A percentile compares a stretch with the other conserved stretches of the same genome.
Conservation (phyloP, 2,888 invertebrate genomes). For the Brenthis daphne region DNA sequence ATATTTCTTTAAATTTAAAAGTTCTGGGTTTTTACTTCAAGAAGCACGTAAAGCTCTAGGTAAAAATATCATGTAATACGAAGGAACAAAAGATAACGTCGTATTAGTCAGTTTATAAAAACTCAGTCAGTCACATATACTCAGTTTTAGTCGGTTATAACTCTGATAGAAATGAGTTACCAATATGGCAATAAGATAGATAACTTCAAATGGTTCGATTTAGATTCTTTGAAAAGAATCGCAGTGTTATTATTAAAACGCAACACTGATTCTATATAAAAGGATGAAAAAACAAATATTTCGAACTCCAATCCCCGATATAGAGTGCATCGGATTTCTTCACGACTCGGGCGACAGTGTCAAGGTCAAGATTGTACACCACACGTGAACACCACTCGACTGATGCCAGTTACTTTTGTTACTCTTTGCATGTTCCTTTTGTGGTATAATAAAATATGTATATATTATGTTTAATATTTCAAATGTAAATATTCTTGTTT, state of each 20-base stretch:
- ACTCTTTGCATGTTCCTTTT: conserved; percentile 36
- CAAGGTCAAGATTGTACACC: conserved; percentile 57
- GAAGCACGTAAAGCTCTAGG: too few relatives aligned
- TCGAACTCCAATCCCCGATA: not conserved
- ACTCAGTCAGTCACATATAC: too few relatives aligned
- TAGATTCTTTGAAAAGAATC: not conserved
- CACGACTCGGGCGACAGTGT: conserved; percentile 50
- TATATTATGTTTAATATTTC: conserved; percentile 39
- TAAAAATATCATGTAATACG: too few relatives aligned
- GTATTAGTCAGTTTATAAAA: too few relatives aligned
- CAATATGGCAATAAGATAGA: too few relatives aligned
- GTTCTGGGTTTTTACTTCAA: too few relatives aligned
- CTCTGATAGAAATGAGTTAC: too few relatives aligned
- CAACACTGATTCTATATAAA: not conserved
- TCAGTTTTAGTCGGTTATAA: too few relatives aligned
- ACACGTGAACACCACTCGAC: conserved; percentile 41
- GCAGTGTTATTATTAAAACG: not conserved
- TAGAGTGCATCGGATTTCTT: conserved; percentile 19
- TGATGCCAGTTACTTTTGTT: conserved; percentile 38
- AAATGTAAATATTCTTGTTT: conserved; percentile 23
- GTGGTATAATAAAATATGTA: not conserved
- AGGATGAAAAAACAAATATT: not conserved
- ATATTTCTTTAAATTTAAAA: too few relatives aligned
- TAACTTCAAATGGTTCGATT: too few relatives aligned
- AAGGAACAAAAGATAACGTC: too few relatives aligned